Evolutionary conservation across 2,797 vertebrate genomes (phyloP), one percentile per base, ranked within the genome.

Genomic region (Phrynocephalus guinanensis): DNA sequence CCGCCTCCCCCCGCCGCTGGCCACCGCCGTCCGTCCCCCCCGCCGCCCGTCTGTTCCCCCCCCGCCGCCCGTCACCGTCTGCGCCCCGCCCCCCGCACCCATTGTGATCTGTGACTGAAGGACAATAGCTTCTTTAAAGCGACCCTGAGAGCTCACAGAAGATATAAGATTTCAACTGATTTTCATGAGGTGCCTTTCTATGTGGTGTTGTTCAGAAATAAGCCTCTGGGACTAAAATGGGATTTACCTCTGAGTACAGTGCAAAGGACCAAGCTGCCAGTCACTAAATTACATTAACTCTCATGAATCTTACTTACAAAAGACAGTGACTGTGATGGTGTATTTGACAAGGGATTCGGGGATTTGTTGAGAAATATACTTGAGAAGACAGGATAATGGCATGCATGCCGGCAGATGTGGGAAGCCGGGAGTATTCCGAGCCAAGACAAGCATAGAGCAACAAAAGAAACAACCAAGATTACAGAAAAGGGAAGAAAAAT

Each of bases 351-450:
- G 82, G 30, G 70, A 60, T 82, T 66, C 78, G n/a, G 28, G 71
- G 70, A 79, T 77, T 84, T 60, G 15, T 50, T 84, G 50, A 50
- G 70, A 22, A 22, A 33, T 50, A 5, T 33, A 71, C 38, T 87
- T 85, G 22, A 28, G 48, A 82, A 52, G 56, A 60, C 66, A 50
- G 26, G 66, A 18, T 81, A 70, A 81, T 87, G 4, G 82, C 50
- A 66, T 86, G 82, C 67, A 88, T 15, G 24, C 38, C 50, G 82
- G 84, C 84, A 86, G 50, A 82, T 79, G 88, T 83, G 71, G 63
- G 77, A 48, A 85, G n/a, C 66, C 84, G 63, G 11, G 68, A 75
- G 26, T 68, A 50, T n/a, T 10, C 75, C n/a, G 6, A 68, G 63
- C n/a, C 60, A 83, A 70, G 79, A 30, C 38, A 79, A 38, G 33